phyloP scores from a whole-genome alignment of 1,140 invertebrate genomes.

The Eriosoma lanigerum region DNA sequence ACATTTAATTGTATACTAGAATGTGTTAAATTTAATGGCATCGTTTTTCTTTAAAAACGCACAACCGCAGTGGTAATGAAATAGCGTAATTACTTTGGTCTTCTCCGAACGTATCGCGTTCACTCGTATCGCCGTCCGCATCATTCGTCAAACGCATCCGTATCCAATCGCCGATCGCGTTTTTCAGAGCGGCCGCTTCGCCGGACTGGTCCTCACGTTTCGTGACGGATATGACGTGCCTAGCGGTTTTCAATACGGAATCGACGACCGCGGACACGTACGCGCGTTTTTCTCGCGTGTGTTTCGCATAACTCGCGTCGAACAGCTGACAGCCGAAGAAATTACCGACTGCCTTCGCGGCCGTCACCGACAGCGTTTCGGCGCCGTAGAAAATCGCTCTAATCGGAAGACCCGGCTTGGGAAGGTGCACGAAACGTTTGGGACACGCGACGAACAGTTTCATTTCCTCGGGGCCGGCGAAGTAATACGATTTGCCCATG shows the following conservation, averaged over 20 bases:
- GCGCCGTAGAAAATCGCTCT: slow-evolving; percentile 33
- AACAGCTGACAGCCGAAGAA: background rate
- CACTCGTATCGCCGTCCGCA: background rate
- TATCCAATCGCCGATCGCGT: background rate
- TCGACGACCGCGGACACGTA: background rate
- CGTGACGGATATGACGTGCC: no score
- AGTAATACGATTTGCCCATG: slow-evolving; percentile 15
- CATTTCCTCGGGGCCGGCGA: background rate
- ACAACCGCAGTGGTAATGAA: no score
- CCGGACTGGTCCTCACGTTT: no score
- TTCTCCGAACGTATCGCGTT: background rate
- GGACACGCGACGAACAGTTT: background rate
- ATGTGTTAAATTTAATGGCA: no score
- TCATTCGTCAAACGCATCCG: background rate
- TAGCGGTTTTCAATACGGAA: background rate
- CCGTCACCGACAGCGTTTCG: background rate
- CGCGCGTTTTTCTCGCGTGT: background rate
- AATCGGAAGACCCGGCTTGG: background rate
- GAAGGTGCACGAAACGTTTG: background rate
- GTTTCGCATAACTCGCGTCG: background rate
- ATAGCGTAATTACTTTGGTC: background rate
- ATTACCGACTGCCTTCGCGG: background rate
- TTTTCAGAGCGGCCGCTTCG: background rate
- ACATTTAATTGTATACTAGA: no score
- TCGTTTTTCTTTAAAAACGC: no score